Conservation (phyloP, 2,888 invertebrate species). For the Noctua pronuba region DNA sequence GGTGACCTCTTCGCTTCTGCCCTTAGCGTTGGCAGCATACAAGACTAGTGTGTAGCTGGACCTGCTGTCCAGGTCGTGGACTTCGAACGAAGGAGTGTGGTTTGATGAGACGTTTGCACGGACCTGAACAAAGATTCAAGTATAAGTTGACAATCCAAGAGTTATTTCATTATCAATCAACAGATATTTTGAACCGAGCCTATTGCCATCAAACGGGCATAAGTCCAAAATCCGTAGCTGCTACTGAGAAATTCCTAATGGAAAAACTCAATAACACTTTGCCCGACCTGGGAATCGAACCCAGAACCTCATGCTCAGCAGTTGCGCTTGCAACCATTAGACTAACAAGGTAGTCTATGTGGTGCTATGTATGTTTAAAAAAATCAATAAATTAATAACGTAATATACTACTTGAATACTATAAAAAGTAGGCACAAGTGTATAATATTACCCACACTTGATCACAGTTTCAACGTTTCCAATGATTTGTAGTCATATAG, state of each 20-base stretch:
- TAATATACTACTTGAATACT: background rate
- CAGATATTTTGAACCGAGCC: no score
- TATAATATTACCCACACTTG: background rate
- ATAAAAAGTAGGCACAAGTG: background rate
- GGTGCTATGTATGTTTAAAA: background rate
- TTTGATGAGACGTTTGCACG: constrained; percentile 91
- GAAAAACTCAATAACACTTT: no score
- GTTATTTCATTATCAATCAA: no score
- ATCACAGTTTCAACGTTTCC: background rate
- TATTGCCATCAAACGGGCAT: no score
- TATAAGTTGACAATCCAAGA: background rate
- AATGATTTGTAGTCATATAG: background rate
- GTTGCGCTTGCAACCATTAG: no score
- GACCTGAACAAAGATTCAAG: constrained; percentile 76
- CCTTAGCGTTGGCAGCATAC: constrained; percentile 96
- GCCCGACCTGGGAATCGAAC: no score
- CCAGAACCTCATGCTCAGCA: no score
- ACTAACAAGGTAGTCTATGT: background rate
- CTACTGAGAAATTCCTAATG: no score
- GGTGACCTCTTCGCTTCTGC: constrained; percentile 94
- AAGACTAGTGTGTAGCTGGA: constrained; percentile 94
- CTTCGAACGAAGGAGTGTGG: constrained; percentile 91
- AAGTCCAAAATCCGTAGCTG: no score
- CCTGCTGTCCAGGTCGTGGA: constrained; percentile 92
- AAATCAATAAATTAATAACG: background rate